Evolutionary conservation across 2,888 invertebrate genomes (phyloP).

Genomic region (Tachina lurida): DNA sequence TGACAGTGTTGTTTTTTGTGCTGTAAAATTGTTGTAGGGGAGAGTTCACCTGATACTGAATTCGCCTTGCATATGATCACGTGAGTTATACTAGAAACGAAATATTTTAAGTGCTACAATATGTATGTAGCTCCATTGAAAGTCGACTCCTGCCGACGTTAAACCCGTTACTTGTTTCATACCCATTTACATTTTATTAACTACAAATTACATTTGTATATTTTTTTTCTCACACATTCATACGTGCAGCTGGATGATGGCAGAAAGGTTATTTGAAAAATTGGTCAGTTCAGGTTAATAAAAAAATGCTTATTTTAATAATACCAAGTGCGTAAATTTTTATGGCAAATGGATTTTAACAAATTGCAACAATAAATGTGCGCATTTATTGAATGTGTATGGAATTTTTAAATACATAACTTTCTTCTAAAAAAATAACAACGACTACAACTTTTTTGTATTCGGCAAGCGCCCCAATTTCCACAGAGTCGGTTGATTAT

Average conservation of each 20-base stretch:
- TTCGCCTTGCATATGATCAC: too few relatives aligned
- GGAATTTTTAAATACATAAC: constrained; percentile 53
- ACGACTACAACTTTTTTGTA: too few relatives aligned
- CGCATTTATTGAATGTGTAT: constrained; percentile 28
- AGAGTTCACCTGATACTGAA: too few relatives aligned
- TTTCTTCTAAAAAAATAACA: background rate
- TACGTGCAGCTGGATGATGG: background rate
- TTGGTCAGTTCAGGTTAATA: constrained; percentile 58
- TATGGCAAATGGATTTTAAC: constrained; percentile 59
- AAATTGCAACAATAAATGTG: constrained; percentile 58
- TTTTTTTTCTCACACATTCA: background rate
- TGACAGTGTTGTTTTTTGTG: too few relatives aligned
- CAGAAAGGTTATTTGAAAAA: constrained; percentile 14
- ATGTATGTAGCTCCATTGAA: background rate
- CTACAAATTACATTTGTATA: constrained; percentile 28
- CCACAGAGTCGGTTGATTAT: too few relatives aligned
- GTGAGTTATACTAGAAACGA: too few relatives aligned
- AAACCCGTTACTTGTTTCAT: background rate
- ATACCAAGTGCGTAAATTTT: constrained; percentile 60
- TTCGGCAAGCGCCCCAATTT: too few relatives aligned
- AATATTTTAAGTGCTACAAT: background rate
- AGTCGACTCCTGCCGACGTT: constrained; percentile 1
- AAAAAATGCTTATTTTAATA: constrained; percentile 44
- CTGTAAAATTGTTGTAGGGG: too few relatives aligned
- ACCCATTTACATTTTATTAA: constrained; percentile 41